Percentiles rank a stretch among this genome's conserved stretches.
Evolutionary conservation across 2,113 vertebrate species (phyloP).

Genomic region (Campylomormyrus tamandua): DNA sequence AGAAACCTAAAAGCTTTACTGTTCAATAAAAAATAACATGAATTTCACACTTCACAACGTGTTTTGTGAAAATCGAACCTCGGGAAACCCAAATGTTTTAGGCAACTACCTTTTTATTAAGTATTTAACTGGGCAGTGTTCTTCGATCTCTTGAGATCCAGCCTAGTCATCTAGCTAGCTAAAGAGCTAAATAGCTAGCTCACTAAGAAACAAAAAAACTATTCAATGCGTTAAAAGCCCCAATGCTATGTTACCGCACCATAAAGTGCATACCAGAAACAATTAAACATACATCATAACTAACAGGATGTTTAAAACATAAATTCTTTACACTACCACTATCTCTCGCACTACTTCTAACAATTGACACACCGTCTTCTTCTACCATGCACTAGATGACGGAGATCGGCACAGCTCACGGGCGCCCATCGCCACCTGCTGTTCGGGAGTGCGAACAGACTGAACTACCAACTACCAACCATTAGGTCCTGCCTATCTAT

Average conservation of each 20-base stretch:
- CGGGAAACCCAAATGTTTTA: background rate
- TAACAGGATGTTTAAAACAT: background rate
- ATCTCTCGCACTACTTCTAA: background rate
- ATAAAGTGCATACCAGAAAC: background rate
- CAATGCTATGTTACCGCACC: slow-evolving; percentile 16
- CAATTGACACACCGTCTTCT: slow-evolving; percentile 1
- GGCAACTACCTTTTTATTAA: background rate
- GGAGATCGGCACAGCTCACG: background rate
- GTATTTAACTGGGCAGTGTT: background rate
- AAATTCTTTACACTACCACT: background rate
- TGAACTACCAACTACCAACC: slow-evolving; percentile 20
- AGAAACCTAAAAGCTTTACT: background rate
- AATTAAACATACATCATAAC: slow-evolving; percentile 9
- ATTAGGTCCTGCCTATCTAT: slow-evolving; percentile 17
- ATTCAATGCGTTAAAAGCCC: background rate
- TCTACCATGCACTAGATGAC: background rate
- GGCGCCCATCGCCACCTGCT: background rate
- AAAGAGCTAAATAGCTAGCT: background rate
- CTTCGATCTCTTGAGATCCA: slow-evolving; percentile 5
- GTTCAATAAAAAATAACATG: background rate
- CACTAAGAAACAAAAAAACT: background rate
- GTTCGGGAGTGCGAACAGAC: background rate
- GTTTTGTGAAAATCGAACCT: background rate
- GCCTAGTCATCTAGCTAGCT: slow-evolving; percentile 10
- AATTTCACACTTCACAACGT: background rate